Base-by-base conservation (phyloP, 1,140 invertebrate genomes). In the Schlechtendalia chinensis region DNA sequence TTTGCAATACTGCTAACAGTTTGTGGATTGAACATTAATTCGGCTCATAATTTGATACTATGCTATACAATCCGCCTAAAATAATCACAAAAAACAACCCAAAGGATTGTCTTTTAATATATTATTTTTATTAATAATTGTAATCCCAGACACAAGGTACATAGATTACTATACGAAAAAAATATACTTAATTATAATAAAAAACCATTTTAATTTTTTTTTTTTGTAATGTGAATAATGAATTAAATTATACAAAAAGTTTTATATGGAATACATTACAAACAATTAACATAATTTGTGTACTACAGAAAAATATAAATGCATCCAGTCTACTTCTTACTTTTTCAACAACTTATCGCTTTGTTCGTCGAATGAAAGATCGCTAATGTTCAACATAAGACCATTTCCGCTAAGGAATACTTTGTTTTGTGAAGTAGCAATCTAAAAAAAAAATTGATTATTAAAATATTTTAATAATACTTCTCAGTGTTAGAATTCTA, bases 321-420 rank as follows among this genome's bases (percentile, higher is more conserved):
- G 56, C 39, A 61, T 6, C 56, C 75, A 61, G 72, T 79, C 32
- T 81, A 81, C 61, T 81, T 81, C 81, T 81, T 81, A 71, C 75
- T 80, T 72, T n/a, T 83, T 82, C 83, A 94, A 87, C 83, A 94
- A 87, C 88, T 93, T 94, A 83, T 95, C 91, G 82, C 92, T 91
- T 80, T 91, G 88, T 83, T 94, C 93, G 85, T 99, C 96, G 86
- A 98, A 99, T 82, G 92, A 90, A 69, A 93, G 91, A 86, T 98
- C 96, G 85, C 93, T 94, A 84, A 99, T 93, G 86, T 99, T 99
- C 85, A 99, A 88, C 97, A 99, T 98, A 81, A 99, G 89, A 84
- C 92, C 93, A 84, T 93, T 93, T 63, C 96, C 94, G 85, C 92
- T 95, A 65, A 99, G 89, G 87, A 96, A 99, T 5, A 98, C 94